phyloP scores from a whole-genome alignment of 2,888 invertebrate species.

The Drosophila imparisetae region DNA sequence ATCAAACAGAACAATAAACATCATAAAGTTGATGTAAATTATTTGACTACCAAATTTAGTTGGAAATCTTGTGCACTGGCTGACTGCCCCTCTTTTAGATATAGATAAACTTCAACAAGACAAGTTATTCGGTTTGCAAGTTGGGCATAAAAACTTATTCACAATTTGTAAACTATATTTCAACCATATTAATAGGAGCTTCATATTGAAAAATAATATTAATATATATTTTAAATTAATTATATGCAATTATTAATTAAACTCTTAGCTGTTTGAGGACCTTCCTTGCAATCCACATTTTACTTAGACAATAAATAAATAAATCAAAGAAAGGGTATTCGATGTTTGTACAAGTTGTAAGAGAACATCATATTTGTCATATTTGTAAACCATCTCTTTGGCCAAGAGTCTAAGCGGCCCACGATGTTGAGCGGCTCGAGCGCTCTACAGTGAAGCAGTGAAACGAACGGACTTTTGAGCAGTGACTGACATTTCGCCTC shows the following conservation, averaged over 20 bases:
- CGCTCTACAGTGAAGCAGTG: slow-evolving; percentile 60
- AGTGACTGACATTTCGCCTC: slow-evolving; percentile 78
- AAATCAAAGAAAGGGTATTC: slow-evolving; percentile 29
- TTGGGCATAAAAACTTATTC: neutral
- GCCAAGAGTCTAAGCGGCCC: slow-evolving; percentile 36
- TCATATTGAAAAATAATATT: neutral
- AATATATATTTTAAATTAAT: neutral
- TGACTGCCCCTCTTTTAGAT: slow-evolving; percentile 24
- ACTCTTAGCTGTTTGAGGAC: neutral
- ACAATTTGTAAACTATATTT: neutral
- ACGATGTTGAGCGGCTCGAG: slow-evolving; percentile 43
- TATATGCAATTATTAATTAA: neutral
- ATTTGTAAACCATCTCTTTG: slow-evolving; percentile 47
- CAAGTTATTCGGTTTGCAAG: neutral
- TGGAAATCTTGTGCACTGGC: slow-evolving; percentile 69
- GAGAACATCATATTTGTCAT: slow-evolving; percentile 46
- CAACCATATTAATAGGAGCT: neutral
- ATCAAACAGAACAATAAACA: slow-evolving; percentile 65
- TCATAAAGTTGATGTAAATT: slow-evolving; percentile 75
- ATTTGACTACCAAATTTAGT: slow-evolving; percentile 81
- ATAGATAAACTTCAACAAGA: slow-evolving; percentile 29
- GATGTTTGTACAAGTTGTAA: neutral
- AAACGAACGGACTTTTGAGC: slow-evolving; percentile 50
- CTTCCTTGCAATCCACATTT: neutral
- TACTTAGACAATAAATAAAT: neutral